Base-by-base conservation (phyloP, 2,113 vertebrate species). In the Anarhynchus alexandrinus region DNA sequence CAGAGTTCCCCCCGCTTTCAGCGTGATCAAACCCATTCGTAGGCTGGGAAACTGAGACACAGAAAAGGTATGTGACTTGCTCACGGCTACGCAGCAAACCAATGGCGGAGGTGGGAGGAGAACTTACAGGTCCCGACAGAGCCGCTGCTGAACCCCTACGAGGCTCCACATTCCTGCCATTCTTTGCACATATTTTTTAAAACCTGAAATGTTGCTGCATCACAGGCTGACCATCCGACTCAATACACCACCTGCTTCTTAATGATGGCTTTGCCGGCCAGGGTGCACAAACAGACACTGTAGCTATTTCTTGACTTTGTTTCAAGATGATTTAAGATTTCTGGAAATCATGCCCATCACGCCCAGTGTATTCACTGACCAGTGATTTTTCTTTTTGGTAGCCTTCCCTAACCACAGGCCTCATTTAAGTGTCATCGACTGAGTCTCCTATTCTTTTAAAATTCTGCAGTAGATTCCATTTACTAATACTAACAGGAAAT, bases 401-500 rank as follows among this genome's bases (percentile, higher is more conserved):
- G 82, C 52, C 80, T 92, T 88, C 83, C 66, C 87, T 87, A 89
- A 94, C 94, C 91, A 91, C 89, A 95, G 73, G 49, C 82, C 57
- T 85, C 67, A 25, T 91, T 82, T 72, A 66, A 73, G 58, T 65
- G 7, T 77, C 86, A 64, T 81, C 25, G 18, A 77, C 93, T 73
- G 89, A 95, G 96, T 77, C 93, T 96, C 85, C 90, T 72, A 51
- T 97, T 97, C 96, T 97, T 77, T 88, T 76, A 93, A 87, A 94
- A 96, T 96, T 88, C 96, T 88, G 95, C 95, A 74, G 80, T 88
- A 93, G 95, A 97, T 97, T 96, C 97, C 97, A 97, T 97, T 97
- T 97, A 49, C 97, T 98, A 98, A 98, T 97, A 97, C 97, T 88
- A 98, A 98, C 98, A 98, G 98, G 98, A 98, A 98, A 98, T 98